Base-by-base conservation (phyloP, 2,113 vertebrate species). In the Calcarius ornatus region DNA sequence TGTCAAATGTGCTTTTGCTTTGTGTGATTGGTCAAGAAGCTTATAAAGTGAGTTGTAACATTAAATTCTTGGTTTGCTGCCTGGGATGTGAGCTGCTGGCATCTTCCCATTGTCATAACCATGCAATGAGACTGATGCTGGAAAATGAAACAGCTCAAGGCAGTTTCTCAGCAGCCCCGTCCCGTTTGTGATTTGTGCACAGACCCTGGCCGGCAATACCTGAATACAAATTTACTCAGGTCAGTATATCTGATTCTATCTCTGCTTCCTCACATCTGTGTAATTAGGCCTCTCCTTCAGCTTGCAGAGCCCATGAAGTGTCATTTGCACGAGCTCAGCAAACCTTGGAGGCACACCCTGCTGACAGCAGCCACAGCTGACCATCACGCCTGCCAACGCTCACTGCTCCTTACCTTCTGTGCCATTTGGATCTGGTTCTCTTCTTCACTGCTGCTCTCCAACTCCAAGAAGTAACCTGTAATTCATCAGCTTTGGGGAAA, bases 401-500 rank as follows among this genome's bases (percentile, higher is more conserved):
- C 33, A 57, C 53, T 86, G 1, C 43, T 82, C 33, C 76, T 87
- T 88, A 90, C 66, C 71, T 86, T 63, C 27, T 35, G 47, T 61
- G 65, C 50, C 63, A 66, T 91, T 72, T 81, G 78, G 76, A 93
- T 84, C 69, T 24, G 38, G 47, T 71, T 86, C 75, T 56, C 33
- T 27, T 78, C 56, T 45, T 65, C 43, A 30, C 40, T 82, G 83
- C 75, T 48, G 54, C 12, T 80, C 51, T 91, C 68, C 83, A 80
- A 3, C 75, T 95, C 90, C 59, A 78, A 92, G 53, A 82, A 33
- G 60, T 73, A 96, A 90, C 81, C 69, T 95, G 66, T 69, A 92
- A 96, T 86, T 90, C 88, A 92, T 92, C 91, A 85, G 47, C 59
- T 94, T 84, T 88, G 30, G 48, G 51, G 78, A 66, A 91, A 96